phyloP scores from a whole-genome alignment of 1,140 invertebrate genomes.

The Diploscapter pachys region DNA sequence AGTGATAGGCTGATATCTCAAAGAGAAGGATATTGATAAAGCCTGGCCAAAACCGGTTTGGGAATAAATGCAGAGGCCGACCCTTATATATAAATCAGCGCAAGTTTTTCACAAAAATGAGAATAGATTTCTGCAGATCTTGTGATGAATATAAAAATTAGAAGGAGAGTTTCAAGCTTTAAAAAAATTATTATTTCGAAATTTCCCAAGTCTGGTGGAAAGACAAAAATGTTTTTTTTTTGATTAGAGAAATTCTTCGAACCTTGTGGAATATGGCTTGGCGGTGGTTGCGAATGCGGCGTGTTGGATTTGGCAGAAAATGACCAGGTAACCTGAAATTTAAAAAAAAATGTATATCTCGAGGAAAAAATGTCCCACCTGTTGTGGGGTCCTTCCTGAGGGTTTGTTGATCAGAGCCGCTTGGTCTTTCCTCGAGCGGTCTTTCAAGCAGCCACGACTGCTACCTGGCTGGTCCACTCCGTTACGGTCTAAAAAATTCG shows the following conservation, averaged over 20 bases:
- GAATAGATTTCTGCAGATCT: neutral
- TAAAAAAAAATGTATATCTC: too few species aligned
- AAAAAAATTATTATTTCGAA: neutral
- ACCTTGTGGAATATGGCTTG: slow-evolving; percentile 9
- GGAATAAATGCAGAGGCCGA: neutral
- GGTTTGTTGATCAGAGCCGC: too few species aligned
- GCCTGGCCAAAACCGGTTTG: neutral
- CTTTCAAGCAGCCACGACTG: too few species aligned
- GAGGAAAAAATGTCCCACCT: too few species aligned
- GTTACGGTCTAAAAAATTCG: too few species aligned
- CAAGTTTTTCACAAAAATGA: neutral
- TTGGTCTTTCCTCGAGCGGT: too few species aligned
- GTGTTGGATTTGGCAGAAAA: slow-evolving; percentile 26
- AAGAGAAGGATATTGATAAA: neutral
- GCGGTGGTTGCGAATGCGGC: slow-evolving; percentile 27
- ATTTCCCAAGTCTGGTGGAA: neutral
- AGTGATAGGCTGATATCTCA: neutral
- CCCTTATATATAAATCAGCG: neutral
- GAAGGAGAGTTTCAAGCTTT: neutral
- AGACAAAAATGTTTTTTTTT: neutral
- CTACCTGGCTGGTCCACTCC: too few species aligned
- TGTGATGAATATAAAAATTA: neutral
- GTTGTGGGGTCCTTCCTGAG: too few species aligned
- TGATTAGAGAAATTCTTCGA: neutral
- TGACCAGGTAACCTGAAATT: slow-evolving; percentile 29